A percentile compares a stretch with the other conserved stretches of the same genome.
These are phyloP conservation scores for Hirtodrosophila histrioides DNA, from an alignment of 2,888 invertebrate species.

Conservation along the genomic window DNA sequence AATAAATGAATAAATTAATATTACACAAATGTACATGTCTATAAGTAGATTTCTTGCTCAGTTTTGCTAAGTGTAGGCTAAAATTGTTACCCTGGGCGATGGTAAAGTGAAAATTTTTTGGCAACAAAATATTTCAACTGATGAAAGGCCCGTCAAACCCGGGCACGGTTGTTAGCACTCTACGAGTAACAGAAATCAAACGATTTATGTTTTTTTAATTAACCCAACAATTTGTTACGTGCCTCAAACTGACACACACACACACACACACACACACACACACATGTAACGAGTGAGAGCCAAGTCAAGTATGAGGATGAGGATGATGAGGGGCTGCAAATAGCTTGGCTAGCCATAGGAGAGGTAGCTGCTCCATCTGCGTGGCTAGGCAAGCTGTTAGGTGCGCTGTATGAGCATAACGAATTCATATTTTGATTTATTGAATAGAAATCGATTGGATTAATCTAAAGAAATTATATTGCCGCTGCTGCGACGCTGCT, in stretches of 20 bases:
- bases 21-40: too few relatives aligned
- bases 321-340: slow-evolving; percentile 19
- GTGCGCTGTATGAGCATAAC: slow-evolving; percentile 76
- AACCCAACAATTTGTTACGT: slow-evolving; percentile 84
- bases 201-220: slow-evolving; percentile 84
- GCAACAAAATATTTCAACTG: slow-evolving; percentile 46
- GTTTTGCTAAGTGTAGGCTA: slow-evolving; percentile 3
- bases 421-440: slow-evolving; percentile 82
- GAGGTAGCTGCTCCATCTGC: slow-evolving; percentile 49
- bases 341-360: slow-evolving; percentile 28
- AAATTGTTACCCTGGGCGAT: slow-evolving; percentile 14
- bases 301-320: slow-evolving; percentile 3
- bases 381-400: slow-evolving; percentile 48
- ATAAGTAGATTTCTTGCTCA: background rate
- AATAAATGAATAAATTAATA: too few relatives aligned
- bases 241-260: slow-evolving; percentile 73
- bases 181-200: slow-evolving; percentile 67
- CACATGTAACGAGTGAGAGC: slow-evolving; percentile 5
- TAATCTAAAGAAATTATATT: slow-evolving; percentile 75
- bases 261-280: slow-evolving; percentile 44
- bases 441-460: slow-evolving; percentile 81
- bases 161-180: slow-evolving; percentile 68
- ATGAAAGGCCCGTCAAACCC: slow-evolving; percentile 68
- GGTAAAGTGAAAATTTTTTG: slow-evolving; percentile 61
- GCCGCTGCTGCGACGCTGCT: slow-evolving; percentile 44